These are phyloP conservation scores for Lamprologus sp. DNA, from an alignment of 2,113 vertebrate species.

Conservation along the genomic window DNA sequence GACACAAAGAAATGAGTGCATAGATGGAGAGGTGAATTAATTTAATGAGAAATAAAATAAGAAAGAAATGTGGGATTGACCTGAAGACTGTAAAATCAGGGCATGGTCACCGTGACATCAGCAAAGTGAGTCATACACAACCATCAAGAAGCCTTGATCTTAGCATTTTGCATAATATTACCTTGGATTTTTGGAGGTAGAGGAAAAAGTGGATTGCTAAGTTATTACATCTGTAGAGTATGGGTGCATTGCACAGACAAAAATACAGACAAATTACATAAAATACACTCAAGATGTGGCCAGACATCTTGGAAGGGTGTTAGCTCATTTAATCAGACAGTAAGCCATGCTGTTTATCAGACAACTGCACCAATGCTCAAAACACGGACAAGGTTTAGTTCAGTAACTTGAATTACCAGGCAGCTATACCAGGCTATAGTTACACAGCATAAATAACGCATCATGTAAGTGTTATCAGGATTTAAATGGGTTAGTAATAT, in stretches of 20 bases:
- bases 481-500: neutral
- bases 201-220: neutral
- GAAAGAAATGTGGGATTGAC: neutral
- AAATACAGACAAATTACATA: neutral
- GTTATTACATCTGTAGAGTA: neutral
- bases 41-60: neutral
- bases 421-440: neutral
- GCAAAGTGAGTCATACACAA: neutral
- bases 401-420: neutral
- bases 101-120: neutral
- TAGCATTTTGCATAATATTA: neutral
- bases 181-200: neutral
- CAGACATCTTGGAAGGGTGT: neutral
- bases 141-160: neutral
- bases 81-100: neutral
- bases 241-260: neutral
- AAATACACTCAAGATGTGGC: neutral
- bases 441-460: neutral
- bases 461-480: neutral
- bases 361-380: neutral
- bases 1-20: neutral
- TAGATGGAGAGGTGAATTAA: neutral
- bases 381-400: neutral
- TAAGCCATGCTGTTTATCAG: neutral
- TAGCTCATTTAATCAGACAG: neutral